phyloP scores from a whole-genome alignment of 2,113 vertebrate genomes.

The Rhipidura dahli region DNA sequence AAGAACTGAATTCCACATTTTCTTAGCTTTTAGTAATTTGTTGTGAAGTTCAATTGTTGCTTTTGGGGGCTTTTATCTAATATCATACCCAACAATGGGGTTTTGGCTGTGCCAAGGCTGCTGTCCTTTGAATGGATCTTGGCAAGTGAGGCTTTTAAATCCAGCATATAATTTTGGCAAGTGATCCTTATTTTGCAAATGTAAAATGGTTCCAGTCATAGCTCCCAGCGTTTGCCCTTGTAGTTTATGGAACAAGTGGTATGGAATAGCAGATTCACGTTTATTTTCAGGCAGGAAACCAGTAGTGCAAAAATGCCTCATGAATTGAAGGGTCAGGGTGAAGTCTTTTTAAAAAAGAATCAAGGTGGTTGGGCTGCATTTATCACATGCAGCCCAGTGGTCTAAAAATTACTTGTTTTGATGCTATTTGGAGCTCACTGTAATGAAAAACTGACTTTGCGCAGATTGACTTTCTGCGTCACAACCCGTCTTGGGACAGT shows the following conservation, averaged over 20 bases:
- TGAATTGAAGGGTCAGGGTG: neutral
- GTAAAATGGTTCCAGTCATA: neutral
- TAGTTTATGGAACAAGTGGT: neutral
- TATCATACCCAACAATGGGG: neutral
- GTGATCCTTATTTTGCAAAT: neutral
- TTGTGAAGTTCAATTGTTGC: neutral
- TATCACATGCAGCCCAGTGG: neutral
- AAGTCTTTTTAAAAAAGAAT: neutral
- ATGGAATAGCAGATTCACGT: neutral
- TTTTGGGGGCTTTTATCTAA: neutral
- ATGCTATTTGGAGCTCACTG: neutral
- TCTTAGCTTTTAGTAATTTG: neutral
- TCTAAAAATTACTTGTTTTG: slow-evolving; percentile 45
- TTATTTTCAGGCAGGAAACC: slow-evolving; percentile 48
- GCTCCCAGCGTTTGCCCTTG: neutral
- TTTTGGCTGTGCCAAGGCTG: neutral
- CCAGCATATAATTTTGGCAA: neutral
- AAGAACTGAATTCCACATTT: neutral
- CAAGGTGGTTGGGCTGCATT: neutral
- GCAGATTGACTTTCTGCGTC: neutral
- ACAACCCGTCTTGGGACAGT: neutral
- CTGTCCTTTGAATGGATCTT: neutral
- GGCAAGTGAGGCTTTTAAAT: neutral
- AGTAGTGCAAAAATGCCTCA: neutral
- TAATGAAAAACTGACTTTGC: slow-evolving; percentile 10